Base-by-base conservation (phyloP, 92 coral and sea anemone species). In the Siderastrea siderea region DNA sequence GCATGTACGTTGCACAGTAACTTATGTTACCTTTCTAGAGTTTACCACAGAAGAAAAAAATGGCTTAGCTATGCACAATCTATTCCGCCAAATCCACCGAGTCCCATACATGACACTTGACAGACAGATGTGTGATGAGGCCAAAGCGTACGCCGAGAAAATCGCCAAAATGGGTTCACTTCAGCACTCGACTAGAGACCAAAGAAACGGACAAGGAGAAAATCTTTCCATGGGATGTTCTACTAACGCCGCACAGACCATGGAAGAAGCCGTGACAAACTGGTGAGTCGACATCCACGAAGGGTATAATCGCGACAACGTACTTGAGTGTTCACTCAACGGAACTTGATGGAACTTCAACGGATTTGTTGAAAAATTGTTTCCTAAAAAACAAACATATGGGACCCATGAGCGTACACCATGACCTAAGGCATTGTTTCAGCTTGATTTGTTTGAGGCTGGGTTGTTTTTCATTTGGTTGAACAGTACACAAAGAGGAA, bases 161-260 rank as follows among this genome's bases (percentile, higher is more conserved):
- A 26, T 26, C 52, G 91, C 3, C 88, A 89, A 0, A 64, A 73
- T 0, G 43, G 47, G 90, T 93, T 93, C 12, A 69, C 83, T 5
- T 52, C 44, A 74, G 61, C 93, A 92, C 53, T 88, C 96, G 1
- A 46, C 77, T 2, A 82, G 61, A 3, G 55, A 76, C 11, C 88
- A 90, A 57, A 78, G 94, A 7, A 81, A 83, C 1, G 43, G 44
- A 16, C 88, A 94, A 55, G 96, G 95, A 55, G 96, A 94, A 67
- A 94, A 94, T 44, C 91, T 94, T 48, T 90, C 83, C 62, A 81
- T 85, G 89, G 91, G 92, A 49, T 92, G 95, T 12, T 84, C 86
- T 13, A 58, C 92, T 2, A 8, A 55, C 1, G 61, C 13, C 13
- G 52, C 86, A 13, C 55, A 68, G 52, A 7, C 68, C 1, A 49